Conservation (phyloP, 2,797 vertebrate species). For the Rhinella marina region DNA sequence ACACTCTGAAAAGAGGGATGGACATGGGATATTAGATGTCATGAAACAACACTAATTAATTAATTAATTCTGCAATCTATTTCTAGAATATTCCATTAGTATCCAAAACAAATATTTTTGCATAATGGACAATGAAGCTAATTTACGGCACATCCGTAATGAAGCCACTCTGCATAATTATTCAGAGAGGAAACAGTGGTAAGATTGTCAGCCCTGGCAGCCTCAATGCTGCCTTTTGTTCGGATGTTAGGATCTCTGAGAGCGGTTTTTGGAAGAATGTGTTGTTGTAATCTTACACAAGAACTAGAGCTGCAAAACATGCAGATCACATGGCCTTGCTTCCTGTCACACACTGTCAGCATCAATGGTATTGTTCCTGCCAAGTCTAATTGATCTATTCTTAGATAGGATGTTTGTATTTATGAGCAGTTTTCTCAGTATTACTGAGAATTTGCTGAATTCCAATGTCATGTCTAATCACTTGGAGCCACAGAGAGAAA, state of each 20-base stretch:
- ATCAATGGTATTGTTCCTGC: slow-evolving; percentile 75
- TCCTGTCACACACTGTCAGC: slow-evolving; percentile 78
- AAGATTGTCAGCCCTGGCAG: slow-evolving; percentile 69
- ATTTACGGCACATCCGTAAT: slow-evolving; percentile 69
- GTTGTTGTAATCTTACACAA: slow-evolving; percentile 75
- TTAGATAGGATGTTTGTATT: slow-evolving; percentile 75
- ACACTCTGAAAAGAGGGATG: not conserved
- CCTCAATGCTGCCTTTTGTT: slow-evolving; percentile 75
- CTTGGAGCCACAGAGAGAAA: slow-evolving; percentile 2
- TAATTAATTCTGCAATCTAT: slow-evolving; percentile 28
- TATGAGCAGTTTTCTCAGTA: slow-evolving; percentile 71
- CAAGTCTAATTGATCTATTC: slow-evolving; percentile 75
- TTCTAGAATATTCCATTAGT: slow-evolving; percentile 54
- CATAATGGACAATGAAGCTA: slow-evolving; percentile 65
- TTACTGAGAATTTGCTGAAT: slow-evolving; percentile 72
- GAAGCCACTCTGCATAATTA: slow-evolving; percentile 72
- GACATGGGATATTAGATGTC: not conserved
- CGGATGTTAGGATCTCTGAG: slow-evolving; percentile 74
- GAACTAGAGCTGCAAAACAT: slow-evolving; percentile 75
- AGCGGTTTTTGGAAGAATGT: slow-evolving; percentile 74
- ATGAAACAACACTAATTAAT: slow-evolving; percentile 22
- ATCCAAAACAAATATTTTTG: slow-evolving; percentile 65
- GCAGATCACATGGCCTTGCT: slow-evolving; percentile 75
- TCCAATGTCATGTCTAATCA: slow-evolving; percentile 64
- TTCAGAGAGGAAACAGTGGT: slow-evolving; percentile 69